phyloP scores from a whole-genome alignment of 2,797 vertebrate genomes.

The Apogon hyalosoma region DNA sequence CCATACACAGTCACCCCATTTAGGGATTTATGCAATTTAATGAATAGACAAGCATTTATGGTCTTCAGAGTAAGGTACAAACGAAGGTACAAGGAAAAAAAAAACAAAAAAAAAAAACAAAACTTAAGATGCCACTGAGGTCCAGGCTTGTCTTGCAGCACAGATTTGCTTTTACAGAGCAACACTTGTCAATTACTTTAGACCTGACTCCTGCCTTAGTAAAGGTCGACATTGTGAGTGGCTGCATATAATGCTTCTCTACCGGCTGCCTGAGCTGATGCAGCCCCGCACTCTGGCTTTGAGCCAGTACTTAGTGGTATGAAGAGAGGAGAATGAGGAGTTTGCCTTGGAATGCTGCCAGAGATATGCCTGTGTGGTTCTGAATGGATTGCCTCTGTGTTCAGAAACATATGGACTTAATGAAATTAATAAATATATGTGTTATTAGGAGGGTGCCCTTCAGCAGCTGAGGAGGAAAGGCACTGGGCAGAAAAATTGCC shows the following conservation, averaged over 20 bases:
- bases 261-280: constrained; percentile 51
- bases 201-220: constrained; percentile 41
- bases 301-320: constrained; percentile 70
- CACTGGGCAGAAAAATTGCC: constrained; percentile 52
- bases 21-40: constrained; percentile 28
- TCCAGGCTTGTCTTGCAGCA: constrained; percentile 45
- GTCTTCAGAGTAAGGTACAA: constrained; percentile 26
- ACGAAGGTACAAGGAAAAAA: neutral
- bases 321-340: constrained; percentile 73
- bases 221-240: constrained; percentile 68
- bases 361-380: constrained; percentile 65
- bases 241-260: constrained; percentile 65
- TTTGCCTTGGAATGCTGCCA: constrained; percentile 70
- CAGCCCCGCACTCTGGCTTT: constrained; percentile 62
- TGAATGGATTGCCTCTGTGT: constrained; percentile 71
- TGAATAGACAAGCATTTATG: constrained; percentile 54
- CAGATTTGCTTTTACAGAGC: constrained; percentile 70
- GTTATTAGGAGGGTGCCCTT: constrained; percentile 71
- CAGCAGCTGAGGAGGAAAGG: constrained; percentile 54
- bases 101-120: constrained; percentile 1
- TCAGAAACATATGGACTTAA: constrained; percentile 75
- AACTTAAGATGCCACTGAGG: constrained; percentile 53
- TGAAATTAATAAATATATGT: constrained; percentile 78
- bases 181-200: constrained; percentile 75
- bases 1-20: neutral